Evolutionary conservation across 92 coral and sea anemone species (phyloP).

Genomic region (Isaurus tuberculatus): DNA sequence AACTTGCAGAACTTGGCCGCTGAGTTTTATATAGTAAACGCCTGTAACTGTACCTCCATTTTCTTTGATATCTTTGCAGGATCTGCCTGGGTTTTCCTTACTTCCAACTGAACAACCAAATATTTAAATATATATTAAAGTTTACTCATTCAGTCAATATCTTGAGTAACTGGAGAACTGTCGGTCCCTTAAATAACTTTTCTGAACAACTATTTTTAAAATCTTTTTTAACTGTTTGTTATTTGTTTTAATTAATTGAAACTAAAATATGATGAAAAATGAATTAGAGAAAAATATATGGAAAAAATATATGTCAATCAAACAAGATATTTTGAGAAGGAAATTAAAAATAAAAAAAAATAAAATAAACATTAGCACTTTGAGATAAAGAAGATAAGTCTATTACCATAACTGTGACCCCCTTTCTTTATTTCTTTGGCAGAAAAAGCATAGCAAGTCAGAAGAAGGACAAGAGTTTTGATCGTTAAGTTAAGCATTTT

Average conservation of each 20-base stretch:
- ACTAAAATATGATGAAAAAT: too few relatives aligned
- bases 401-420: neutral
- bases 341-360: neutral
- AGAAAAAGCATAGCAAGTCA: neutral
- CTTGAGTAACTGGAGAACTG: neutral
- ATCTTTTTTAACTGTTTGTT: too few relatives aligned
- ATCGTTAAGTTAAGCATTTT: neutral
- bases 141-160: neutral
- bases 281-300: too few relatives aligned
- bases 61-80: constrained; percentile 22
- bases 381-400: neutral
- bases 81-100: constrained; percentile 19
- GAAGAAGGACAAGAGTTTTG: neutral
- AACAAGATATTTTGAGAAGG: neutral
- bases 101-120: constrained; percentile 14
- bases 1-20: neutral
- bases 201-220: neutral
- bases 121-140: neutral
- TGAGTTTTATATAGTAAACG: neutral
- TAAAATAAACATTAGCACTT: neutral
- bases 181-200: neutral
- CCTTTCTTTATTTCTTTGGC: neutral
- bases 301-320: neutral
- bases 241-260: too few relatives aligned
- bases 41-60: neutral